Base-by-base conservation (phyloP, 2,113 vertebrate genomes). In the Lucifuga dentata region DNA sequence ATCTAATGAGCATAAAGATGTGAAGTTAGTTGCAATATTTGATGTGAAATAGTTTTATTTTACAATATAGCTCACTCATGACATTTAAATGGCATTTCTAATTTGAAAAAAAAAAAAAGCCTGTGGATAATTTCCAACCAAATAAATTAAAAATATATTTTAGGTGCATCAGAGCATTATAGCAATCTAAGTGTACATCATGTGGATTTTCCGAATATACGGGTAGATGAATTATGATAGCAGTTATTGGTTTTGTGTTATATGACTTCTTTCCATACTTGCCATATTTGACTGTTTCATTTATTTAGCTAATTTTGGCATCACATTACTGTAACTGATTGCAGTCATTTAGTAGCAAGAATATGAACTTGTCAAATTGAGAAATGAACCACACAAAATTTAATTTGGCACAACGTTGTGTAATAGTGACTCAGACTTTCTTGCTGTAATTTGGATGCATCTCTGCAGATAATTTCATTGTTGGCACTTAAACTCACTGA, bases 251-350 rank as follows among this genome's bases (percentile, higher is more conserved):
- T 15, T n/a, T 21, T 38, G 62, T 46, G 40, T 24, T 12, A 64
- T 20, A 33, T 39, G 26, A 76, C 52, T 71, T 38, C 13, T 48
- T 56, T 40, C 32, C 32, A 36, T n/a, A n/a, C n/a, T 21, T 16
- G 24, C n/a, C 23, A 41, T 8, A 19, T 48, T 29, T 32, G 5
- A 10, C 29, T 5, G 7, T 29, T 29, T 7, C 3, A 3, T 29
- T 29, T 29, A 29, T 29, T 29, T 29, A 5, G 32, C 48, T 64
- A 19, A 40, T 60, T 69, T 68, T 23, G 44, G 29, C 23, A 66
- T 62, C 58, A 55, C 79, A 66, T 62, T 59, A 55, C 79, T 20
- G 41, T 24, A n/a, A 39, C 46, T 67, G 55, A 80, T 72, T 72
- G 21, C 19, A 5, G 26, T 36, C 5, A 74, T 69, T 73, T 61